A percentile compares a stretch with the other conserved stretches of the same genome.
phyloP scores from a whole-genome alignment of 2,797 vertebrate species.

The Arrhamphus sclerolepis region DNA sequence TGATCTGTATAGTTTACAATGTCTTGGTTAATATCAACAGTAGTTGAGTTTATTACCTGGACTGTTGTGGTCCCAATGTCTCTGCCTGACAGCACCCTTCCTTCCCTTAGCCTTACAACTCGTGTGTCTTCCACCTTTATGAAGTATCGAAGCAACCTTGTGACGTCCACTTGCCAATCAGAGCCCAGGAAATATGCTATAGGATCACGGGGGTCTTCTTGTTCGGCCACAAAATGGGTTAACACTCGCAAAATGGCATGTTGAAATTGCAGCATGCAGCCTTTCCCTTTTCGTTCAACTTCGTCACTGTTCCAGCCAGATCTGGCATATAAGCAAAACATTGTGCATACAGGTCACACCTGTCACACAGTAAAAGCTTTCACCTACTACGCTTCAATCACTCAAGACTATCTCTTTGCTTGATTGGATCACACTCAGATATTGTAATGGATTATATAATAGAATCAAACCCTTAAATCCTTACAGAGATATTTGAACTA shows the following conservation, averaged over 20 bases:
- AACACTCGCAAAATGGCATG: conserved; percentile 89
- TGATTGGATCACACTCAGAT: conserved; percentile 64
- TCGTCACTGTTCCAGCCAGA: conserved; percentile 88
- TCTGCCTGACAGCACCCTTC: conserved; percentile 87
- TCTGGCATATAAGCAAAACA: conserved; percentile 68
- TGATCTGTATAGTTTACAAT: background rate
- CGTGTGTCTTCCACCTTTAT: conserved; percentile 92
- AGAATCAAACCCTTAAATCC: conserved; percentile 52
- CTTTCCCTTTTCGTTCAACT: conserved; percentile 85
- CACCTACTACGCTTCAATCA: conserved; percentile 48
- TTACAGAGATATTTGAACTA: conserved; percentile 45
- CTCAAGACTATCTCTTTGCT: conserved; percentile 48
- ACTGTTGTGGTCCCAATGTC: conserved; percentile 90
- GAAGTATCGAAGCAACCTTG: conserved; percentile 87
- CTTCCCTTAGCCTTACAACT: conserved; percentile 85
- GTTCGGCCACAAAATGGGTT: conserved; percentile 90
- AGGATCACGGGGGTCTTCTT: conserved; percentile 76
- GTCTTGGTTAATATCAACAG: no score
- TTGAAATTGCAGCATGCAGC: conserved; percentile 92
- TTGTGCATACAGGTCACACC: conserved; percentile 46
- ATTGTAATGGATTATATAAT: conserved; percentile 58
- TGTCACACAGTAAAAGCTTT: conserved; percentile 43
- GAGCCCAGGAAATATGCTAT: conserved; percentile 86
- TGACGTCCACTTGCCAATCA: conserved; percentile 95
- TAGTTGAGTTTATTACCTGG: conserved; percentile 80